A percentile compares a stretch with the other conserved stretches of the same genome.
phyloP scores from a whole-genome alignment of 2,797 vertebrate species.

The Oreortyx pictus region DNA sequence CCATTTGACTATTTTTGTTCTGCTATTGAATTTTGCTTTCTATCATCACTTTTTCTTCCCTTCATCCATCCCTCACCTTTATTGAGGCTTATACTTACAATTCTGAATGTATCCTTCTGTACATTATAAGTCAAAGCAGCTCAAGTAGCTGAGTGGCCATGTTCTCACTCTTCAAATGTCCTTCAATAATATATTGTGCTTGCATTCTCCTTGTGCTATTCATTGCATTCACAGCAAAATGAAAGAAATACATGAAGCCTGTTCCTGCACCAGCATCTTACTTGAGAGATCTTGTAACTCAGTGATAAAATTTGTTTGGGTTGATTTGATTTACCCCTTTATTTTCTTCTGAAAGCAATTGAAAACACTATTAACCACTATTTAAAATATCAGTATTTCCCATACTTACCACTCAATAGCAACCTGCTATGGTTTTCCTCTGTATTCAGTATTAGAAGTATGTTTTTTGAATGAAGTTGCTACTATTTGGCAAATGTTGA shows the following conservation, averaged over 20 bases:
- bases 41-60: slow-evolving; percentile 36
- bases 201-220: not conserved
- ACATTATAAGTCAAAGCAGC: slow-evolving; percentile 47
- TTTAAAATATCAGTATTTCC: slow-evolving; percentile 28
- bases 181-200: slow-evolving; percentile 9
- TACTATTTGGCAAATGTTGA: not conserved
- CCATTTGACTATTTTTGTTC: slow-evolving; percentile 25
- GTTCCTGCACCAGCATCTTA: not conserved
- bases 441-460: not conserved
- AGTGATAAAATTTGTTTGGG: not conserved
- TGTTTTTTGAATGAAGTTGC: not conserved
- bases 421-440: not conserved
- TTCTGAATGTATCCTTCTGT: slow-evolving; percentile 52
- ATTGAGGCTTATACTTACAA: slow-evolving; percentile 49
- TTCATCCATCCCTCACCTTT: slow-evolving; percentile 24
- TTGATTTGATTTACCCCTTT: slow-evolving; percentile 18
- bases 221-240: not conserved
- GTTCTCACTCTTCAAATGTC: slow-evolving; percentile 26
- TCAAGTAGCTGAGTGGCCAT: not conserved
- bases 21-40: slow-evolving; percentile 54
- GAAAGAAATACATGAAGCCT: slow-evolving; percentile 10
- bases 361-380: not conserved
- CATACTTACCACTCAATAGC: rapidly evolving
- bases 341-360: not conserved
- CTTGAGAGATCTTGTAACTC: not conserved